These are phyloP conservation scores for Scatophagus argus DNA, from an alignment of 2,113 vertebrate genomes.

Conservation along the genomic window DNA sequence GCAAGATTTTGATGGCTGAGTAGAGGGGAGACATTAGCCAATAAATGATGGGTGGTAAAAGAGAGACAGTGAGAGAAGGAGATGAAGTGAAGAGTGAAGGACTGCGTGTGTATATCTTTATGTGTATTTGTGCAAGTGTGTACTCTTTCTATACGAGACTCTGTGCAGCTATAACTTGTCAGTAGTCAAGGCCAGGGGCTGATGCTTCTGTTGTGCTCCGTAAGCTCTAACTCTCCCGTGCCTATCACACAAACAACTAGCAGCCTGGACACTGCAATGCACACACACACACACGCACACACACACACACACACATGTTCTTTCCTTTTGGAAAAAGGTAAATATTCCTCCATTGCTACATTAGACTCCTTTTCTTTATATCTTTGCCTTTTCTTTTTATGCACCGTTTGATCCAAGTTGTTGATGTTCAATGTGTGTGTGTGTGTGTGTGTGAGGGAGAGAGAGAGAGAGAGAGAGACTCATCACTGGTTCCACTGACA, in stretches of 20 bases:
- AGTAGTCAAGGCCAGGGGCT: conserved; percentile 62
- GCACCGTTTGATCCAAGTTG: neutral
- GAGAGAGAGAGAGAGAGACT: conserved; percentile 38
- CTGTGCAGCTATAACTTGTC: conserved; percentile 59
- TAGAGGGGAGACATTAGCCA: conserved; percentile 76
- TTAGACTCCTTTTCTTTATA: neutral
- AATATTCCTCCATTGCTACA: neutral
- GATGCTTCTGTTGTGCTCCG: conserved; percentile 36
- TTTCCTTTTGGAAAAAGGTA: neutral
- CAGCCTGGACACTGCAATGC: neutral
- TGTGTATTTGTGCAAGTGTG: neutral
- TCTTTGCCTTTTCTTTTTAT: too few relatives aligned
- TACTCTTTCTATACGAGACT: conserved; percentile 21
- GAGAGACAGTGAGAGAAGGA: conserved; percentile 36
- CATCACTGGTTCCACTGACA: conserved; percentile 32
- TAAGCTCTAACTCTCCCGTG: conserved; percentile 45
- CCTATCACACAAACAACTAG: conserved; percentile 37
- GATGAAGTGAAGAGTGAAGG: conserved; percentile 38
- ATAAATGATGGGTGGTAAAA: conserved; percentile 75
- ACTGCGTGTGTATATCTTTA: conserved; percentile 42
- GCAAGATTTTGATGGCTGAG: conserved; percentile 80
- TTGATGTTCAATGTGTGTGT: conserved; percentile 3
- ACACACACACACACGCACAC: neutral
- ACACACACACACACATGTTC: neutral
- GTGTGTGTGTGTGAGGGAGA: conserved; percentile 1